Conservation (phyloP, 2,113 vertebrate species). For the Meleagris gallopavo region DNA sequence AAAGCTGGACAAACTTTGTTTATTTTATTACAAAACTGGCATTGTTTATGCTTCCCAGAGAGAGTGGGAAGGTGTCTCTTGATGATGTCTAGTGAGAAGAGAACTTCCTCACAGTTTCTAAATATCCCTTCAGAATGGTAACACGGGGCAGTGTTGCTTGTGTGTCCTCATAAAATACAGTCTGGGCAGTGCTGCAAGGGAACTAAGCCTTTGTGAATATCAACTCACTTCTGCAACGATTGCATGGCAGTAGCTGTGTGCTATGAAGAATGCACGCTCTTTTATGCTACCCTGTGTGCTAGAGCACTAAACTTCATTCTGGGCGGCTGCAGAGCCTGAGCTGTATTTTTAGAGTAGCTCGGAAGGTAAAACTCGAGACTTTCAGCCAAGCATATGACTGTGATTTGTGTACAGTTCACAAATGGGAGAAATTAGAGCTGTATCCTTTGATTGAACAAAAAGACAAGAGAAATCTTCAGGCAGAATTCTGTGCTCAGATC, state of each 20-base stretch:
- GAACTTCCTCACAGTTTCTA: background rate
- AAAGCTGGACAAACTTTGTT: background rate
- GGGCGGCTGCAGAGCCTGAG: background rate
- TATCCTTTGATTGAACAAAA: background rate
- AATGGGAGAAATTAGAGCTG: background rate
- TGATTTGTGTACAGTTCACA: background rate
- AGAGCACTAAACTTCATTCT: background rate
- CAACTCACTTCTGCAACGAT: background rate
- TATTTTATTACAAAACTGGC: background rate
- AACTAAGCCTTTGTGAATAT: background rate
- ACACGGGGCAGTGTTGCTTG: background rate
- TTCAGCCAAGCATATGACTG: background rate
- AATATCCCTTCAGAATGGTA: background rate
- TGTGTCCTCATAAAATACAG: background rate
- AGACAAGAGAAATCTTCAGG: constrained; percentile 47
- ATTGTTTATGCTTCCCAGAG: background rate
- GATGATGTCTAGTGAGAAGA: background rate
- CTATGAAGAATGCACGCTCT: background rate
- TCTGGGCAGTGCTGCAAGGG: background rate
- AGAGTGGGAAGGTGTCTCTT: background rate
- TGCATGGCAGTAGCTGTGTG: fast-evolving
- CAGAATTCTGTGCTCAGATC: constrained; percentile 28
- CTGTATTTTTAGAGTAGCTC: constrained; percentile 10
- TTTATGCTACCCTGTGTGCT: background rate
- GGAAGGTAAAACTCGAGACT: background rate